These are phyloP conservation scores for Bradypodion ventrale DNA, from an alignment of 2,797 vertebrate genomes.

Conservation along the genomic window DNA sequence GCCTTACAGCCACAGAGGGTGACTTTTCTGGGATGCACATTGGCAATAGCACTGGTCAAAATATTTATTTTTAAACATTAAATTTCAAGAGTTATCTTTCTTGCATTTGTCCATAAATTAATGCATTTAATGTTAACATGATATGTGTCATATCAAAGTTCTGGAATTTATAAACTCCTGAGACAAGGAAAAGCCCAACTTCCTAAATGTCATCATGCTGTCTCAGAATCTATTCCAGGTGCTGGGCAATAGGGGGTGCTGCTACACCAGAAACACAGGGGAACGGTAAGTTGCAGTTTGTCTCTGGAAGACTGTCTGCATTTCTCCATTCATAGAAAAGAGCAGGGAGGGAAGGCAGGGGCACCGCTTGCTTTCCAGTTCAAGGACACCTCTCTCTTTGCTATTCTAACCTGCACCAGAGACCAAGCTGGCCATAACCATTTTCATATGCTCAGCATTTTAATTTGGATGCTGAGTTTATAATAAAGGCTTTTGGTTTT, in stretches of 20 bases:
- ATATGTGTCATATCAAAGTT: not conserved
- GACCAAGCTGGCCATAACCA: not conserved
- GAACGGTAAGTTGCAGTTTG: not conserved
- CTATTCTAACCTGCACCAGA: not conserved
- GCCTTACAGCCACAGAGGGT: no score
- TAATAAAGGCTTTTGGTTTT: not conserved
- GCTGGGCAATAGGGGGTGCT: constrained; percentile 67
- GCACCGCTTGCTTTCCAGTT: not conserved
- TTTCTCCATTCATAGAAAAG: not conserved
- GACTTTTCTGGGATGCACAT: no score
- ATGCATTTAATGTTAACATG: no score
- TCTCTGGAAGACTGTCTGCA: not conserved
- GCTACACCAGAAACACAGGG: constrained; percentile 48
- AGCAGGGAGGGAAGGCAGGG: not conserved
- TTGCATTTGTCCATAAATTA: no score
- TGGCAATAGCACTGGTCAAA: no score
- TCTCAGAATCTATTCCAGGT: not conserved
- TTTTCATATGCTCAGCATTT: not conserved
- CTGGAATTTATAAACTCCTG: not conserved
- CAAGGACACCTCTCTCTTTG: not conserved
- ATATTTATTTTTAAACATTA: no score
- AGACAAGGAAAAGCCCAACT: not conserved
- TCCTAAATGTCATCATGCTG: not conserved
- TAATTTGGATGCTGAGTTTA: not conserved
- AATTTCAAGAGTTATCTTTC: no score